These are phyloP conservation scores for Coccyzus lansbergi DNA, from an alignment of 2,797 vertebrate species.

Conservation along the genomic window DNA sequence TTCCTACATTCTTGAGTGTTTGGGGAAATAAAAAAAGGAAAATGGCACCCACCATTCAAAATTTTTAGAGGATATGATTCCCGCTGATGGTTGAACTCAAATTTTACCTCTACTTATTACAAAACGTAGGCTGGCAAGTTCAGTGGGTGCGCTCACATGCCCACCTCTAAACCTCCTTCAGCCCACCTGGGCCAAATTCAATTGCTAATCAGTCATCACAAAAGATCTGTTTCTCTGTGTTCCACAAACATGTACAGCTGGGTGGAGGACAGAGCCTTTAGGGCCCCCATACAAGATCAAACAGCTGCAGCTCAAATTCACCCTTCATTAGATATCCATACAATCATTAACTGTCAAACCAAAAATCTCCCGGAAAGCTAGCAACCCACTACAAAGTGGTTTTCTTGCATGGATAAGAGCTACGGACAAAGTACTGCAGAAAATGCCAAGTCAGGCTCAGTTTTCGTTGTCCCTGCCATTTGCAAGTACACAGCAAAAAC, in stretches of 20 bases:
- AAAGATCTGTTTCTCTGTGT: background rate
- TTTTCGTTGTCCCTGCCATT: background rate
- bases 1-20: background rate
- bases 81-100: background rate
- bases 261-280: background rate
- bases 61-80: background rate
- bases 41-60: background rate
- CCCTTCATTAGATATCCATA: background rate
- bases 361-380: background rate
- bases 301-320: background rate
- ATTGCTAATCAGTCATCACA: background rate
- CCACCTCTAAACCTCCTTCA: background rate
- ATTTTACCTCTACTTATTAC: background rate
- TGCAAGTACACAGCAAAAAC: constrained; percentile 23
- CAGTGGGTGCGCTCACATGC: background rate
- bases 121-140: background rate
- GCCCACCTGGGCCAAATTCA: background rate
- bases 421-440: background rate
- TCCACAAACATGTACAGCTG: background rate
- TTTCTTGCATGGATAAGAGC: background rate
- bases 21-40: background rate
- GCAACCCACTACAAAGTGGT: background rate
- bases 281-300: background rate
- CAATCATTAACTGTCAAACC: background rate
- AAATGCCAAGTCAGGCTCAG: background rate